Evolutionary conservation across 2,888 invertebrate genomes (phyloP), one percentile per base, ranked within the genome.

Genomic region (Ernsta delagoae): DNA sequence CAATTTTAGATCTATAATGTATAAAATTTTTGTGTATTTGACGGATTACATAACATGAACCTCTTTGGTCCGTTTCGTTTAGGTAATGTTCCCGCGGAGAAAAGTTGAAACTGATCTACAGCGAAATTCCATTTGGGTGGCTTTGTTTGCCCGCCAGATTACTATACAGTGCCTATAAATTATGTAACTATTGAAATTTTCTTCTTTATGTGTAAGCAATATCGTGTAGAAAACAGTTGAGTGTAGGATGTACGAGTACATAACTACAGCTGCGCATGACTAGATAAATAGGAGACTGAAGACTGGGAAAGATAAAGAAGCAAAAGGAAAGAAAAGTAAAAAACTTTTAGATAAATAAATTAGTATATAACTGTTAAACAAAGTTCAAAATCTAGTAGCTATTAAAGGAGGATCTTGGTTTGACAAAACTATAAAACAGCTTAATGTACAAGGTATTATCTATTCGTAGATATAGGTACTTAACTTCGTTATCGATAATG

Each of bases 81-180:
- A 16, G 1, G 16, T 69, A 65, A 62, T 65, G 57, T 65, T 70
- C 63, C 50, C 31, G 50, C 39, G 50, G 70, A 48, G 56, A 41
- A 71, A 65, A 70, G 71, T 65, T 65, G 61, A 65, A 65, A 57
- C 59, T 60, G 65, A 60, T 66, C 45, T 66, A 71, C 71, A 71
- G 63, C 57, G 64, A 71, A 71, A 60, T 50, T 70, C 66, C 70
- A 71, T 71, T 71, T 70, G 59, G 53, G 64, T 64, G 60, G 60
- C 65, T 66, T 71, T 70, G 65, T 71, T 70, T 62, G 57, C 57
- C 16, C 48, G 54, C 48, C 48, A 59, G 16, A 59, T 45, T 56
- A 36, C 24, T 56, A 48, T 54, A 31, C 8, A 8, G 4, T 54
- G 11, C 31, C 54, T 54, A 54, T 54, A 48, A 48, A 12, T 54